phyloP scores from a whole-genome alignment of 2,113 vertebrate species.

The Mystacornis crossleyi region DNA sequence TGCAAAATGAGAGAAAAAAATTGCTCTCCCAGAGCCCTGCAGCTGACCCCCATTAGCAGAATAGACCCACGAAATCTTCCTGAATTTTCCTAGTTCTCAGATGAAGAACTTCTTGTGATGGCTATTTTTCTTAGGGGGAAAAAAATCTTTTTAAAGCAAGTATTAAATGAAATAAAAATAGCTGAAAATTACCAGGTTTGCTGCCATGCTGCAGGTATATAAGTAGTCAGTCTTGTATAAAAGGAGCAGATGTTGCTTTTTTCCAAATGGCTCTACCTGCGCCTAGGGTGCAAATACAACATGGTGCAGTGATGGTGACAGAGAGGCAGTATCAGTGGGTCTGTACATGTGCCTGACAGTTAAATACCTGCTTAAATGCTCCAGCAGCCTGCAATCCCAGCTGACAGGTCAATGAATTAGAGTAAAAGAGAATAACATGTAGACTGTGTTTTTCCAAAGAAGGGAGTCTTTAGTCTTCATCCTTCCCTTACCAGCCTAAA shows the following conservation, averaged over 20 bases:
- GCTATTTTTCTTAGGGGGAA: neutral
- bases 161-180: neutral
- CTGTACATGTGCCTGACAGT: neutral
- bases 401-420: neutral
- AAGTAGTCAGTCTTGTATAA: neutral
- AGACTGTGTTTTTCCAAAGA: neutral
- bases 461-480: neutral
- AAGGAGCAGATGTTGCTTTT: neutral
- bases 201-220: neutral
- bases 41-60: neutral
- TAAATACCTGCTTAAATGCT: neutral
- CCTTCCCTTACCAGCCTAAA: constrained; percentile 12
- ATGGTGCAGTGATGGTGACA: neutral
- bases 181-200: neutral
- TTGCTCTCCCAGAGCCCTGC: neutral
- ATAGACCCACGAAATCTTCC: neutral
- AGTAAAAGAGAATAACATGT: neutral
- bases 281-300: neutral
- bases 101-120: neutral
- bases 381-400: neutral
- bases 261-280: neutral
- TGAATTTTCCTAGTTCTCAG: neutral
- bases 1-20: neutral
- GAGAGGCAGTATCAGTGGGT: neutral
- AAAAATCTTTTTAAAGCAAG: neutral